Base-by-base conservation (phyloP, 92 coral and sea anemone species). In the Anthopleura xanthogrammica region DNA sequence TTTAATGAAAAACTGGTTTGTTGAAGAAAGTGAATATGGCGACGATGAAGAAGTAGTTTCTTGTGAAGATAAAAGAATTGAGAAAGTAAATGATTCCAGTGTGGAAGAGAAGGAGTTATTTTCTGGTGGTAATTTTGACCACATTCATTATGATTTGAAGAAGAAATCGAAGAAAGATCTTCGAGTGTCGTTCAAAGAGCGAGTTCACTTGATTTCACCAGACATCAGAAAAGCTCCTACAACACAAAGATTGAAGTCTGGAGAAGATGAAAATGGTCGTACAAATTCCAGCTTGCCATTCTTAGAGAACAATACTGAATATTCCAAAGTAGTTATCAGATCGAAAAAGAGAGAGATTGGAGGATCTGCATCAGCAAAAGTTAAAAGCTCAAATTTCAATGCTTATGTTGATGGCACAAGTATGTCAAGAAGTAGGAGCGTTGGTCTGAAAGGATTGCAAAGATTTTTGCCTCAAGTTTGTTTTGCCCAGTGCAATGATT, bases 401-500 rank as follows among this genome's bases (percentile, higher is more conserved):
- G 81, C 57, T 9, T 60, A 13, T 75, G 86, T 83, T 19, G 77
- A 84, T 48, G 87, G 87, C 1, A 84, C 52, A 40, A 76, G 80
- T 22, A 46, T 84, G 81, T 39, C 66, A 12, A 46, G 52, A 41
- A 64, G 46, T 22, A 10, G 64, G 54, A 62, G 74, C n/a, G 2
- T 10, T 36, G 19, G 29, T 29, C 50, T 84, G 64, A 50, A 65
- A 56, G 82, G 71, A 6, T 64, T 84, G 5, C 24, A 66, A 48
- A 73, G 77, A 42, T 89, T 82, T 79, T 79, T 89, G 11, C 87
- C 92, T 1, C 43, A 81, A 7, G 84, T 87, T 5, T 66, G 80
- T 1, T 23, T 86, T 20, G 72, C 78, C 4, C 84, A 86, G 17
- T 89, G 87, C 68, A 77, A 58, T 41, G 92, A 89, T 72, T 62